phyloP scores from a whole-genome alignment of 2,888 invertebrate genomes.

The Drosophila mayaguana region DNA sequence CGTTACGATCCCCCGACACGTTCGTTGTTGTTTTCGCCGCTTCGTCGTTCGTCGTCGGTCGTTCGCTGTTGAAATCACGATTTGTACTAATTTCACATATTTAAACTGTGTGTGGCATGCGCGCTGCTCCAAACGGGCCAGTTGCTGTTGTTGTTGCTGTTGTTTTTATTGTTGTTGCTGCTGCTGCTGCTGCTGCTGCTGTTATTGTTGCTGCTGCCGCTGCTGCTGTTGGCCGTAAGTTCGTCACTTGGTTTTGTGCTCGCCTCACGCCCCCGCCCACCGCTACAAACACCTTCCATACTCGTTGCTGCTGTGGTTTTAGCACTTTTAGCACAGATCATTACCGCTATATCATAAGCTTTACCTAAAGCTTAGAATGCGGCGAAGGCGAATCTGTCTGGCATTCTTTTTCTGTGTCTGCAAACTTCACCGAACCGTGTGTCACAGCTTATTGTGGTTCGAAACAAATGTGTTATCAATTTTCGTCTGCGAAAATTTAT shows the following conservation, averaged over 20 bases:
- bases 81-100: slow-evolving; percentile 85
- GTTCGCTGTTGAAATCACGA: slow-evolving; percentile 85
- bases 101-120: slow-evolving; percentile 85
- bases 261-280: slow-evolving; percentile 40
- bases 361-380: slow-evolving; percentile 44
- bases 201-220: slow-evolving; percentile 42
- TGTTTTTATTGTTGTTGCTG: slow-evolving; percentile 45
- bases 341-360: slow-evolving; percentile 52
- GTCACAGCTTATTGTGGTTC: not conserved
- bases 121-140: slow-evolving; percentile 80
- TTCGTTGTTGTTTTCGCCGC: slow-evolving; percentile 65
- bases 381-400: slow-evolving; percentile 32
- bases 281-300: slow-evolving; percentile 60
- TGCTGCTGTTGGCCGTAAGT: slow-evolving; percentile 76
- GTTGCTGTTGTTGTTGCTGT: slow-evolving; percentile 68
- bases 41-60: slow-evolving; percentile 83
- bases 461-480: not conserved
- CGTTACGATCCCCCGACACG: slow-evolving; percentile 68
- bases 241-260: slow-evolving; percentile 77
- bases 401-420: slow-evolving; percentile 2
- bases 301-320: slow-evolving; percentile 44
- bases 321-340: slow-evolving; percentile 46
- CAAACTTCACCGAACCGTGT: slow-evolving; percentile 11
- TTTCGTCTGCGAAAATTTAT: not conserved
- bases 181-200: slow-evolving; percentile 43